phyloP scores from a whole-genome alignment of 2,888 invertebrate genomes.

The Cotesia congregata region DNA sequence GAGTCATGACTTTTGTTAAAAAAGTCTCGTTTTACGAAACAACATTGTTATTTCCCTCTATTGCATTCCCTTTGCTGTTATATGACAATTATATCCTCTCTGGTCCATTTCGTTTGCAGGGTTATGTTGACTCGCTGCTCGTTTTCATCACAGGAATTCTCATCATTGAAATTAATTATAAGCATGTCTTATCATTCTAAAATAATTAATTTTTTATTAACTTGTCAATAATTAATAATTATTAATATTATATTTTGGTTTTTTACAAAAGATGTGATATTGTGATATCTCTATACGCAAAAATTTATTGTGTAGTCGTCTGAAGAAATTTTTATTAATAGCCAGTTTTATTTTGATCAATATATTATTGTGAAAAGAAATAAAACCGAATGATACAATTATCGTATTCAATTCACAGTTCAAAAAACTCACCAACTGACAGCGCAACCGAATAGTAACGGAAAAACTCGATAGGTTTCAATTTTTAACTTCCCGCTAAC shows the following conservation, averaged over 20 bases:
- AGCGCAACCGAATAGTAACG: too few relatives aligned
- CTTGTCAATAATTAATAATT: neutral
- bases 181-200: conserved; percentile 31
- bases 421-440: too few relatives aligned
- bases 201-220: neutral
- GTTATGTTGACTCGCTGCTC: conserved; percentile 30
- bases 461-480: too few relatives aligned
- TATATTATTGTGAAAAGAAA: too few relatives aligned
- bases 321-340: too few relatives aligned
- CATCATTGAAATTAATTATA: conserved; percentile 32
- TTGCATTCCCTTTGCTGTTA: conserved; percentile 21
- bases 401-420: too few relatives aligned
- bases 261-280: too few relatives aligned
- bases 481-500: too few relatives aligned
- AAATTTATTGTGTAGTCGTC: too few relatives aligned
- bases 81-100: conserved; percentile 16
- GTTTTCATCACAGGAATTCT: conserved; percentile 38
- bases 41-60: conserved; percentile 17
- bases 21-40: neutral
- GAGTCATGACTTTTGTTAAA: neutral
- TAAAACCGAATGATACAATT: too few relatives aligned
- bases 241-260: neutral
- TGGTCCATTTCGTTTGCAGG: conserved; percentile 34
- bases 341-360: too few relatives aligned
- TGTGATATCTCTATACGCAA: too few relatives aligned